Base-by-base conservation (phyloP, 2,113 vertebrate species). In the Picathartes gymnocephalus region DNA sequence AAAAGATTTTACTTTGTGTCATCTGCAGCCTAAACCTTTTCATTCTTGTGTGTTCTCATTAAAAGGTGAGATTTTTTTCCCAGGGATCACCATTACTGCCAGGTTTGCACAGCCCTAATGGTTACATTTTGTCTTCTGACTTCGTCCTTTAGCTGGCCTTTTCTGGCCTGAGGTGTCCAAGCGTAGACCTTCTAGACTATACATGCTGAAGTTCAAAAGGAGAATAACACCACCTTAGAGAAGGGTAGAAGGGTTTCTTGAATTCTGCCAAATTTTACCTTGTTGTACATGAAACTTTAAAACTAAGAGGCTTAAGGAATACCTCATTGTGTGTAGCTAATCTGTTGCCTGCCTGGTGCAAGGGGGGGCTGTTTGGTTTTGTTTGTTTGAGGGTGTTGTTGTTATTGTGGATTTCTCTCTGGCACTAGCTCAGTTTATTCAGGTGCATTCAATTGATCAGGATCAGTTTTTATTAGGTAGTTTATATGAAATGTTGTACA, bases 41-140 rank as follows among this genome's bases (percentile, higher is more conserved):
- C 47, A 50, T 73, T 93, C n/a, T 68, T 66, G 37, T 81, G 64
- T 42, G 9, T 28, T 95, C 64, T 95, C 56, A 66, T 88, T 95
- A 96, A 94, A 92, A 93, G 74, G 64, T 64, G 64, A 78, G 68
- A 42, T 88, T 90, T 81, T 81, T 60, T 92, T 96, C 88, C 88
- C 44, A 0, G 56, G 68, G 74, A 48, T 90, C 60, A 56, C 90
- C 60, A 60, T 83, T 83, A 53, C 79, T 88, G 82, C 81, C 76
- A 93, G 44, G 76, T 93, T 94, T 93, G 19, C 71, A 93, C 60
- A 81, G 35, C 60, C 76, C 37, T 92, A 81, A 78, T 78, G 58
- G 90, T 92, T 92, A 88, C 1, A 0, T 92, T 93, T 80, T 86
- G 51, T 88, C 94, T 77, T 73, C 79, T 47, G 24, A 45, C 65